Conservation (phyloP, 1,140 invertebrate genomes). For the Trissolcus basalis region DNA sequence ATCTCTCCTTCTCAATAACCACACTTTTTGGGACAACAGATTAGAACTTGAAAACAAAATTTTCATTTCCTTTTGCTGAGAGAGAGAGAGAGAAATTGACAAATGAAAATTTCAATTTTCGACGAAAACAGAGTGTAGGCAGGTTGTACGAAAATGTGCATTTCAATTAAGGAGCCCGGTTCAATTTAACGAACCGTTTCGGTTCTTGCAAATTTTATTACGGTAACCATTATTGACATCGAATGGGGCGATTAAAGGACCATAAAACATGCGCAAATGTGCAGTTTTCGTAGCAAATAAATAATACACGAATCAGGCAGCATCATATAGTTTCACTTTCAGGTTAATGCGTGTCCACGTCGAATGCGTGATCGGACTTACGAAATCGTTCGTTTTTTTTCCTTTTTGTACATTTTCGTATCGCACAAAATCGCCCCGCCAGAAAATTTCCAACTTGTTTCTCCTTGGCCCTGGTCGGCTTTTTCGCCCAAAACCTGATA, state of each 20-base stretch:
- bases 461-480: constrained; percentile 26
- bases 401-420: constrained; percentile 5
- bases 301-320: constrained; percentile 32
- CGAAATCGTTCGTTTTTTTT: constrained; percentile 32
- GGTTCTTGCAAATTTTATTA: too few species aligned
- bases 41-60: constrained; percentile 8
- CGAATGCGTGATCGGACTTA: constrained; percentile 52
- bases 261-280: not conserved
- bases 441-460: constrained; percentile 44
- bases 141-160: too few species aligned
- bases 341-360: constrained; percentile 52
- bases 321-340: constrained; percentile 51
- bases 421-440: constrained; percentile 4
- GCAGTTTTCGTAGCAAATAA: constrained; percentile 14
- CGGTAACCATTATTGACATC: too few species aligned
- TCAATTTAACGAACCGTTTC: too few species aligned
- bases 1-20: constrained; percentile 20
- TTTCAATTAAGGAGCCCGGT: too few species aligned
- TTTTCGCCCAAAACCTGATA: constrained; percentile 34
- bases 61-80: too few species aligned
- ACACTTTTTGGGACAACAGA: constrained; percentile 25
- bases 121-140: too few species aligned
- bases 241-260: too few species aligned
- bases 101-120: not conserved
- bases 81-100: not conserved